Percentiles rank a stretch among this genome's conserved stretches.
These are phyloP conservation scores for Adelognathus sp. DNA, from an alignment of 2,888 invertebrate species.

Conservation along the genomic window DNA sequence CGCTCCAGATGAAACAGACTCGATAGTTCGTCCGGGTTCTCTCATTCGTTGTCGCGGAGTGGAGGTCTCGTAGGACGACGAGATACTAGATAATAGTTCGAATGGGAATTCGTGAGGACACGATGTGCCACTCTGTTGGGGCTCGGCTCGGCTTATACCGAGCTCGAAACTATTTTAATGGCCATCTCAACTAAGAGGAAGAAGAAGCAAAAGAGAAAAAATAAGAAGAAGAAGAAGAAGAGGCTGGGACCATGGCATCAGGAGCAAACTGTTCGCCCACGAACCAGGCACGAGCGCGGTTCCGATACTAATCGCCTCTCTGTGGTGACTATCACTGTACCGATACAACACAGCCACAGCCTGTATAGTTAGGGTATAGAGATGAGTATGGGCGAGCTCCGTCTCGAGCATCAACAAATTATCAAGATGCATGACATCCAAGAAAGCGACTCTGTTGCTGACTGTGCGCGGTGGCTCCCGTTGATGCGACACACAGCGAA, in stretches of 20 bases:
- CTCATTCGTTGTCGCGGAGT: too few species aligned
- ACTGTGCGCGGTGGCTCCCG: slow-evolving; percentile 13
- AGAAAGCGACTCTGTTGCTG: slow-evolving; percentile 3
- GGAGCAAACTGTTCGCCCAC: slow-evolving; percentile 54
- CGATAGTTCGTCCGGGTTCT: background rate
- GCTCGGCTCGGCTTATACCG: background rate
- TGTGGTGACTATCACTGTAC: slow-evolving; percentile 19
- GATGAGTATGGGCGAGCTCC: slow-evolving; percentile 30
- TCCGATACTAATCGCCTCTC: slow-evolving; percentile 53
- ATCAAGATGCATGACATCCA: slow-evolving; percentile 59
- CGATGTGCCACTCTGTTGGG: slow-evolving; percentile 27
- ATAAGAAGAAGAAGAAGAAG: slow-evolving; percentile 10
- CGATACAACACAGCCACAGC: background rate
- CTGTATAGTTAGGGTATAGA: background rate
- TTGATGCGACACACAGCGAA: slow-evolving; percentile 10
- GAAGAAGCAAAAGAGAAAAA: background rate
- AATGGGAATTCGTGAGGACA: slow-evolving; percentile 52
- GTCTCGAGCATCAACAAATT: slow-evolving; percentile 52
- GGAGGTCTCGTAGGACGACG: slow-evolving; percentile 19
- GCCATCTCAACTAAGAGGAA: slow-evolving; percentile 33
- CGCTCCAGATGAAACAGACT: slow-evolving; percentile 63
- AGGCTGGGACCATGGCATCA: slow-evolving; percentile 20
- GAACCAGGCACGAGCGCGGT: slow-evolving; percentile 32
- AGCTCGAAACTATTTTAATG: slow-evolving; percentile 55
- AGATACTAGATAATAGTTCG: slow-evolving; percentile 54